These are phyloP conservation scores for Caenorhabditis brenneri DNA, from an alignment of 1,140 invertebrate species.

Conservation along the genomic window DNA sequence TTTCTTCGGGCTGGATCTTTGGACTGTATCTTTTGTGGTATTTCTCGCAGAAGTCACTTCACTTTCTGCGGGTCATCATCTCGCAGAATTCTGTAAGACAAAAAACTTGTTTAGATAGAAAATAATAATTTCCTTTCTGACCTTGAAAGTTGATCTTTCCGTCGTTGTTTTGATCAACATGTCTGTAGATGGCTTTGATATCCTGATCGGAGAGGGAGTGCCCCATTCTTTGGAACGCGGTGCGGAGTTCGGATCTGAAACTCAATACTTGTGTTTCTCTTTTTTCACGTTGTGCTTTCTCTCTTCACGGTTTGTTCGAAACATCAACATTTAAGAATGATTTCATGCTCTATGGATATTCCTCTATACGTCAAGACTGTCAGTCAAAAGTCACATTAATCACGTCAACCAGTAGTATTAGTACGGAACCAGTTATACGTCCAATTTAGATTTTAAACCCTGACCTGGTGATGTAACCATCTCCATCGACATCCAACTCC, in stretches of 20 bases:
- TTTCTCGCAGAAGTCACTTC: not conserved
- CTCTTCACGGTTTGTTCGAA: too few species aligned
- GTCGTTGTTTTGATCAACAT: constrained; percentile 70
- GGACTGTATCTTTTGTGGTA: not conserved
- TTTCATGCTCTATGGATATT: not conserved
- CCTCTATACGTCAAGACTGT: too few species aligned
- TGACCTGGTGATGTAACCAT: constrained; percentile 67
- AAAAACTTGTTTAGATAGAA: constrained; percentile 41
- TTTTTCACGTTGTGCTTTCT: not conserved
- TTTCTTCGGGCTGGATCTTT: not conserved
- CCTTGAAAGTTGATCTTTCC: constrained; percentile 71
- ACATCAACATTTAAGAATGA: not conserved
- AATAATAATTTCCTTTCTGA: constrained; percentile 21
- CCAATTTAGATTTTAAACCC: not conserved
- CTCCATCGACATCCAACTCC: constrained; percentile 70
- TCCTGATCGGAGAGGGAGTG: constrained; percentile 66
- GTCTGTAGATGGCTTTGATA: constrained; percentile 71
- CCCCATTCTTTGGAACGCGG: constrained; percentile 70
- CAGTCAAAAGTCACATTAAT: not conserved
- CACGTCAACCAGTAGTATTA: too few species aligned
- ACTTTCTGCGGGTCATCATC: constrained; percentile 66
- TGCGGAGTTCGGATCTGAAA: constrained; percentile 67
- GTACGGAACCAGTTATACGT: not conserved
- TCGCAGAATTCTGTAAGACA: constrained; percentile 64
- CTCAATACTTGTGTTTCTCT: not conserved